Evolutionary conservation across 2,888 invertebrate genomes (phyloP).

Genomic region (Amiota mariae): DNA sequence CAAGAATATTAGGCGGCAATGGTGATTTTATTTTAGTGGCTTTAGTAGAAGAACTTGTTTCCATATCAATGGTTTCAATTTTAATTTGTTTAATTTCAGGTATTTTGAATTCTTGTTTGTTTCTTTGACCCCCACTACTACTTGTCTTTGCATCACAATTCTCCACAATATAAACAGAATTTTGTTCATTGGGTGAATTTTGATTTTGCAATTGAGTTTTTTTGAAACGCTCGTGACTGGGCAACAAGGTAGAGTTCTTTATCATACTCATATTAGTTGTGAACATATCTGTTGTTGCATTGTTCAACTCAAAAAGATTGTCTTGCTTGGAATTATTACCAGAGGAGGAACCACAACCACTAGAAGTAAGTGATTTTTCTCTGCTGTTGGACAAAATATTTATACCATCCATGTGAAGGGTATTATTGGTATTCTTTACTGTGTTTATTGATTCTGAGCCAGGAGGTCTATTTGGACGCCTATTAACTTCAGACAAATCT

Average conservation of each 20-base stretch:
- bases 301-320: conserved; percentile 64
- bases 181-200: background rate
- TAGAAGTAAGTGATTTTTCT: background rate
- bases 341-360: background rate
- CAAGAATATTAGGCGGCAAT: background rate
- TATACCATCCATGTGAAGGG: no score
- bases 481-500: conserved; percentile 55
- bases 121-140: no score
- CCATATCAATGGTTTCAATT: conserved; percentile 21
- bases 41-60: background rate
- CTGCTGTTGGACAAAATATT: no score
- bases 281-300: conserved; percentile 70
- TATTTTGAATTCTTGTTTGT: no score
- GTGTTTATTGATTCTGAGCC: background rate
- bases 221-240: conserved; percentile 40
- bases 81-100: background rate
- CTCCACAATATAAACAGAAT: background rate
- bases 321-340: conserved; percentile 7
- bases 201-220: background rate
- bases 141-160: no score
- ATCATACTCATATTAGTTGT: conserved; percentile 66
- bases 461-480: conserved; percentile 17
- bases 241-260: conserved; percentile 68
- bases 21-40: conserved; percentile 28
- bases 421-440: no score